Evolutionary conservation across 2,888 invertebrate species (phyloP).

Genomic region (Smittia sp.): DNA sequence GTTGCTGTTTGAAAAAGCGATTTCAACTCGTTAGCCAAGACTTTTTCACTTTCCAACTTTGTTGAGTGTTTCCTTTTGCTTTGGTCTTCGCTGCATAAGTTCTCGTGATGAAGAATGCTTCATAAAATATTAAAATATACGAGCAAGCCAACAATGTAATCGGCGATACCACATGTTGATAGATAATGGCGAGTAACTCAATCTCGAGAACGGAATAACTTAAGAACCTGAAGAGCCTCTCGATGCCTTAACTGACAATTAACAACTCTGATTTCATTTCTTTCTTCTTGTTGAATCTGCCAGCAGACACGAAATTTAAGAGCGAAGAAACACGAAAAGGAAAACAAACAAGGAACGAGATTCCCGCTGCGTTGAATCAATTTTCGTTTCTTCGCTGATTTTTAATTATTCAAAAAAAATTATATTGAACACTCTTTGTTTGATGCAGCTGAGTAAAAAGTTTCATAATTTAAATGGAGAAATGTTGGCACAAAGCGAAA

Average conservation of each 20-base stretch:
- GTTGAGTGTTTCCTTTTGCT: not conserved
- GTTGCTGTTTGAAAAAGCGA: slow-evolving; percentile 26
- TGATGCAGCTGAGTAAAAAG: too few species aligned
- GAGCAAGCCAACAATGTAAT: slow-evolving; percentile 14
- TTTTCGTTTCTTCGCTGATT: slow-evolving; percentile 3
- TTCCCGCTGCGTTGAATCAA: slow-evolving; percentile 21
- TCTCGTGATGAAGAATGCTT: slow-evolving; percentile 28
- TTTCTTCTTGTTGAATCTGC: not conserved
- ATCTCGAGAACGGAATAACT: not conserved
- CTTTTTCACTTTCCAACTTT: not conserved
- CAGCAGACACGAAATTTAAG: not conserved
- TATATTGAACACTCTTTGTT: too few species aligned
- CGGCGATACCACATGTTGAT: slow-evolving; percentile 33
- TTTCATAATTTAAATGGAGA: too few species aligned
- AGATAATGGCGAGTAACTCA: not conserved
- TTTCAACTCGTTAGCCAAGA: slow-evolving; percentile 29
- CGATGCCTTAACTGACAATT: too few species aligned
- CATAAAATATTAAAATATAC: slow-evolving; percentile 32
- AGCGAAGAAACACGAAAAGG: not conserved
- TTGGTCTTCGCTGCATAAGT: not conserved
- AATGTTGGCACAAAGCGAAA: too few species aligned
- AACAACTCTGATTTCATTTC: not conserved
- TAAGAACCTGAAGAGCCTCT: too few species aligned
- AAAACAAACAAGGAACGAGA: slow-evolving; percentile 26
- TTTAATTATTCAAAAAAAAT: not conserved